These are phyloP conservation scores for Stenodera caucasica DNA, from an alignment of 2,888 invertebrate genomes.

Conservation along the genomic window DNA sequence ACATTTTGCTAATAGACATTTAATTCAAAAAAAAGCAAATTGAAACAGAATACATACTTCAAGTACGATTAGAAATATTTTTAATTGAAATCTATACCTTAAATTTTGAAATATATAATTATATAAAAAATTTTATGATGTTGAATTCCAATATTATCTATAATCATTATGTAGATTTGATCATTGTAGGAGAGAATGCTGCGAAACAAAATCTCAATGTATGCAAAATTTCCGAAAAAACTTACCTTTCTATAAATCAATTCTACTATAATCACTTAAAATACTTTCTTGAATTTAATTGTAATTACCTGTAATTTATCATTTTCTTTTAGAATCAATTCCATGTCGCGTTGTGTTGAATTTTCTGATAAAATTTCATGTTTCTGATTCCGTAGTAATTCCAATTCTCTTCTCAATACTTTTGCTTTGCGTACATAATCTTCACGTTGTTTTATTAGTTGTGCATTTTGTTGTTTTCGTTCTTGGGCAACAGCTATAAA, in stretches of 20 bases:
- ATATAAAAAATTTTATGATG: constrained; percentile 27
- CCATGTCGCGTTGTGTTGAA: constrained; percentile 69
- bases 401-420: constrained; percentile 75
- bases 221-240: neutral
- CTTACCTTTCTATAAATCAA: constrained; percentile 5
- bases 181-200: constrained; percentile 28
- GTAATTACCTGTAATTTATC: constrained; percentile 77
- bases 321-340: constrained; percentile 79
- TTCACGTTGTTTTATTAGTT: constrained; percentile 76
- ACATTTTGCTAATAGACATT: constrained; percentile 10
- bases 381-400: constrained; percentile 76
- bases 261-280: neutral
- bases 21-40: constrained; percentile 19
- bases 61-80: constrained; percentile 11
- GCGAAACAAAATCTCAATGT: constrained; percentile 44
- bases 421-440: constrained; percentile 77
- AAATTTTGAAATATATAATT: constrained; percentile 32
- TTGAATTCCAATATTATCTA: constrained; percentile 30
- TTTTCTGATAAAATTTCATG: constrained; percentile 74
- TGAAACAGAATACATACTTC: constrained; percentile 46
- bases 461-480: constrained; percentile 79
- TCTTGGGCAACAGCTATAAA: constrained; percentile 75
- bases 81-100: constrained; percentile 35
- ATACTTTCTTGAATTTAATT: neutral
- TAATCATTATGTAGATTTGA: neutral